Evolutionary conservation across 2,113 vertebrate genomes (phyloP).

Genomic region (Pogona vitticeps): DNA sequence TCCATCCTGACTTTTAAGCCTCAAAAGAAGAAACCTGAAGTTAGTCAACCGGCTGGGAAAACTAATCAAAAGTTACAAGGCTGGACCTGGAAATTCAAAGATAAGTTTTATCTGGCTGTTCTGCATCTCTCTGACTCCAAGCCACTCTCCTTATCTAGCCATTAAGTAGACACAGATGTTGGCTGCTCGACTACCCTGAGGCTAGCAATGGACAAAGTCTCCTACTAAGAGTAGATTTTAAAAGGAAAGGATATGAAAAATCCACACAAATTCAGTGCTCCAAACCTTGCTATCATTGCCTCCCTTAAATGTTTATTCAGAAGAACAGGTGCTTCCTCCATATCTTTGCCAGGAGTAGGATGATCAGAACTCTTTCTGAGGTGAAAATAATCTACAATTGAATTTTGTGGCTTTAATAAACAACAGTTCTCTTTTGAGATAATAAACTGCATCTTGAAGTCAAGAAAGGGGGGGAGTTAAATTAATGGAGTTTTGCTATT

Average conservation of each 20-base stretch:
- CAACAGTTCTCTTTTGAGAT: background rate
- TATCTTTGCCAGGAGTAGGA: slow-evolving; percentile 30
- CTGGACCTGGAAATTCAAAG: background rate
- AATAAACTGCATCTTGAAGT: slow-evolving; percentile 19
- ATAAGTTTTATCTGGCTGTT: background rate
- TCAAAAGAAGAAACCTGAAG: background rate
- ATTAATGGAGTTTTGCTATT: slow-evolving; percentile 38
- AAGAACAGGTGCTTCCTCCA: background rate
- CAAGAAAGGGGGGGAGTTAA: slow-evolving; percentile 20
- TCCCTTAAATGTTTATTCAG: background rate
- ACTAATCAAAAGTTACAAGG: background rate
- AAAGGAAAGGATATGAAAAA: background rate
- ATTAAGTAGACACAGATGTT: background rate
- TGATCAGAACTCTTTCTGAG: slow-evolving; percentile 18
- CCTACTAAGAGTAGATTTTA: background rate
- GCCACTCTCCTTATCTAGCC: background rate
- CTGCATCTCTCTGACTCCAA: background rate
- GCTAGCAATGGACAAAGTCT: background rate
- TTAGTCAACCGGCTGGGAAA: background rate
- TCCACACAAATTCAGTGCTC: background rate
- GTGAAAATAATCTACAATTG: background rate
- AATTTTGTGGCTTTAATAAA: slow-evolving; percentile 27
- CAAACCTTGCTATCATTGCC: background rate
- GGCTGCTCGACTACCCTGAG: background rate
- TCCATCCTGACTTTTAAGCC: background rate